A percentile compares a stretch with the other conserved stretches of the same genome.
phyloP scores from a whole-genome alignment of 2,113 vertebrate genomes.

The Scartelaos histophorus region DNA sequence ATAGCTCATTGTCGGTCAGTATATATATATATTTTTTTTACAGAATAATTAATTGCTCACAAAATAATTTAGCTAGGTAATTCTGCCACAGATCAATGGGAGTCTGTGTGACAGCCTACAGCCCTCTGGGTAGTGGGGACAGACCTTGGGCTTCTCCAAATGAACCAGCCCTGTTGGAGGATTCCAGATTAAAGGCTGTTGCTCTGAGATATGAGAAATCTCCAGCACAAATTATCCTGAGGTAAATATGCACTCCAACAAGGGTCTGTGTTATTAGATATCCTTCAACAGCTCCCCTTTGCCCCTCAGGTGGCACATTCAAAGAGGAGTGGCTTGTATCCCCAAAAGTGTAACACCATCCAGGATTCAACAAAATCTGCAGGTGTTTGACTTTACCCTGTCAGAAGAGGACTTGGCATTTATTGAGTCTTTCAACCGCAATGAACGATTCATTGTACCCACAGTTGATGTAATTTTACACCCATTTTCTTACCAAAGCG shows the following conservation, averaged over 20 bases:
- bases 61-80: background rate
- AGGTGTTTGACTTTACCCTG: slow-evolving; percentile 76
- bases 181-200: slow-evolving; percentile 58
- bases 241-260: slow-evolving; percentile 37
- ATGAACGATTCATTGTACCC: slow-evolving; percentile 68
- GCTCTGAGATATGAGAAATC: slow-evolving; percentile 63
- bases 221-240: slow-evolving; percentile 74
- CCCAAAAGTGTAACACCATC: slow-evolving; percentile 76
- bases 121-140: slow-evolving; percentile 77
- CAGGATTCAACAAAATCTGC: slow-evolving; percentile 76
- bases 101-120: slow-evolving; percentile 75
- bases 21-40: no score
- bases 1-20: slow-evolving; percentile 71
- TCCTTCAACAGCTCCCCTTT: background rate
- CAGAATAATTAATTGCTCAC: background rate
- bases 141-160: slow-evolving; percentile 72
- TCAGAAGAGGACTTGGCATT: slow-evolving; percentile 68
- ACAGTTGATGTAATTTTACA: slow-evolving; percentile 57
- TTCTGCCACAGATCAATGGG: slow-evolving; percentile 49
- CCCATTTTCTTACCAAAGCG: background rate
- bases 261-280: background rate
- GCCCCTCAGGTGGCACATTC: slow-evolving; percentile 72
- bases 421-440: slow-evolving; percentile 65
- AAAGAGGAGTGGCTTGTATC: slow-evolving; percentile 74
- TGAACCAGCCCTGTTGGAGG: slow-evolving; percentile 68